phyloP scores from a whole-genome alignment of 2,888 invertebrate genomes.

The Lasioglossum morio region DNA sequence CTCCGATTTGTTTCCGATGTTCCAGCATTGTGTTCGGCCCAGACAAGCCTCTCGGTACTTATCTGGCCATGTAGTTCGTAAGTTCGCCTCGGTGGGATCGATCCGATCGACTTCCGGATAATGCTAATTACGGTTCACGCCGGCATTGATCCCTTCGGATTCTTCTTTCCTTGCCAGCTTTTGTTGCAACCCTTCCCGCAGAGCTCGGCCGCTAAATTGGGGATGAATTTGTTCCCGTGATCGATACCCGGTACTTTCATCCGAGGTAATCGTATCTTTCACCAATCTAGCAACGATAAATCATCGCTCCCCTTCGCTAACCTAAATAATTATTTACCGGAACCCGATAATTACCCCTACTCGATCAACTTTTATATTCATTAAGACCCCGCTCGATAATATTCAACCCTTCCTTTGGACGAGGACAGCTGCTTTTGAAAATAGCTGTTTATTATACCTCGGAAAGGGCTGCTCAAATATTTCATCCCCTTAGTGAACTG shows the following conservation, averaged over 20 bases:
- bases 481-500: background rate
- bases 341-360: background rate
- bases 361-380: background rate
- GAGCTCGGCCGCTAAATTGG: background rate
- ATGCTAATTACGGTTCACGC: constrained; percentile 35
- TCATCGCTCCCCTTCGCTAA: background rate
- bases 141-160: constrained; percentile 25
- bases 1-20: background rate
- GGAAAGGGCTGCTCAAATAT: background rate
- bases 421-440: background rate
- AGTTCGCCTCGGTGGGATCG: constrained; percentile 22
- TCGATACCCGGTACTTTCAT: constrained; percentile 22
- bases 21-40: background rate
- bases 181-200: constrained; percentile 12
- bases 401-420: background rate
- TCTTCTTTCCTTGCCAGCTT: constrained; percentile 18
- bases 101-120: constrained; percentile 26
- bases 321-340: constrained; percentile 6
- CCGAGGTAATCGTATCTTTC: constrained; percentile 8
- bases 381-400: background rate
- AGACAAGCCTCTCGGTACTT: constrained; percentile 1
- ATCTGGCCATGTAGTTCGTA: background rate
- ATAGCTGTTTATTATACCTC: background rate
- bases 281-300: background rate
- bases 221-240: constrained; percentile 13